Base-by-base conservation (phyloP, 2,888 invertebrate genomes). In the Hydraecia micacea region DNA sequence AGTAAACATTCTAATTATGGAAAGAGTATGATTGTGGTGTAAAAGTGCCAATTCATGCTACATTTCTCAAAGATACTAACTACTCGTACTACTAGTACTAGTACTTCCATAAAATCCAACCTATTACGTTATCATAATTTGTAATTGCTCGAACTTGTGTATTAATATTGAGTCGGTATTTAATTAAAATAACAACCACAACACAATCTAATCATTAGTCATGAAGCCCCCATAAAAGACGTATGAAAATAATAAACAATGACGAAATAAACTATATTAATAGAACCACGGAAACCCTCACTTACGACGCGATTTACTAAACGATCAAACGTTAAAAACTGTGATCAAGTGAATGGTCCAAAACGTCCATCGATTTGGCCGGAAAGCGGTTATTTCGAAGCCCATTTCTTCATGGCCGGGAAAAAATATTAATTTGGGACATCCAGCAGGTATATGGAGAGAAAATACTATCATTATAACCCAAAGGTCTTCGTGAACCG, bases 291-390 rank as follows among this genome's bases (percentile, higher is more conserved):
- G 79, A 86, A 92, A 90, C 91, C 90, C 83, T 85, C 85, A 92
- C 89, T 93, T 93, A 92, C 81, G 85, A 86, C 84, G 67, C 90
- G 90, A 92, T 93, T 92, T 89, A 91, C 85, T 91, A 92, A 94
- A 93, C 88, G 92, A 90, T 91, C 88, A 81, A 83, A 86, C 84
- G 87, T 90, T 93, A 93, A 94, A 92, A 92, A 92, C 92, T 90
- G 92, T 94, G 91, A 93, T 94, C 93, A 92, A 89, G 91, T 91
- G 92, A 95, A 93, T 91, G 93, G 87, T 93, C 85, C 89, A 89
- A 93, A 94, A 90, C 90, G 91, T 89, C 89, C 90, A 91, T 93
- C 93, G 91, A 91, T 89, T 90, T 90, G 89, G 90, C 87, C 90
- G 92, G 91, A 93, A 92, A 93, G 91, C 90, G 89, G 92, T 93